Evolutionary conservation across 2,113 vertebrate species (phyloP).

Genomic region (Onychostoma macrolepis): DNA sequence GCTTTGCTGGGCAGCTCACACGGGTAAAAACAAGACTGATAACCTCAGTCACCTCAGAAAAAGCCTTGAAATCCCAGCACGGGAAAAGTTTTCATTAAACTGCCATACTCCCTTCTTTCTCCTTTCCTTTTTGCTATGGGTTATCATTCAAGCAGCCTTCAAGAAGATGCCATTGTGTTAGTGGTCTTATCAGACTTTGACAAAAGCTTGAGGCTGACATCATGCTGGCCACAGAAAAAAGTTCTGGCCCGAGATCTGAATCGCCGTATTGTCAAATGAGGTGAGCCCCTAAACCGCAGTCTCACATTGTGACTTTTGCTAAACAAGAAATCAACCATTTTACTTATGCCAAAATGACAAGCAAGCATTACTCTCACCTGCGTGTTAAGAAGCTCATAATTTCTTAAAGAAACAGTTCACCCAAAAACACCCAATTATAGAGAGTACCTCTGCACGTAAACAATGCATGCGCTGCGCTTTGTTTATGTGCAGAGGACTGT

Average conservation of each 20-base stretch:
- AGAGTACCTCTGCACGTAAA: too few species aligned
- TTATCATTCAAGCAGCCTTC: slow-evolving; percentile 53
- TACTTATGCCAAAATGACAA: neutral
- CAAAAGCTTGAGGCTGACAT: slow-evolving; percentile 32
- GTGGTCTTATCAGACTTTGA: slow-evolving; percentile 49
- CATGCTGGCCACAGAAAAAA: slow-evolving; percentile 1
- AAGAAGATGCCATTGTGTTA: slow-evolving; percentile 50
- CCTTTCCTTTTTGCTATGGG: slow-evolving; percentile 42
- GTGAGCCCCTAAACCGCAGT: too few species aligned
- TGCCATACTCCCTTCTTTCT: neutral
- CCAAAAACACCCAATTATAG: neutral
- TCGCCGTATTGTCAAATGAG: slow-evolving; percentile 11
- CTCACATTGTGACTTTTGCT: slow-evolving; percentile 29
- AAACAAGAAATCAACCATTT: slow-evolving; percentile 25
- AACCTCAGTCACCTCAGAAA: slow-evolving; percentile 56
- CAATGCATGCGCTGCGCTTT: too few species aligned
- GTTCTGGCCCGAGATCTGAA: slow-evolving; percentile 42
- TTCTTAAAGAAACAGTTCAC: neutral
- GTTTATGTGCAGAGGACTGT: too few species aligned
- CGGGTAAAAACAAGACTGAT: slow-evolving; percentile 58
- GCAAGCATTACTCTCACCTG: neutral
- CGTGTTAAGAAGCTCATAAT: neutral
- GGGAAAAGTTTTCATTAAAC: slow-evolving; percentile 59
- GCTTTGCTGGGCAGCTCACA: slow-evolving; percentile 64
- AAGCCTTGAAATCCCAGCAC: slow-evolving; percentile 49